These are phyloP conservation scores for Dipodomys ordii DNA, from an alignment of 2,113 vertebrate species.

Conservation along the genomic window DNA sequence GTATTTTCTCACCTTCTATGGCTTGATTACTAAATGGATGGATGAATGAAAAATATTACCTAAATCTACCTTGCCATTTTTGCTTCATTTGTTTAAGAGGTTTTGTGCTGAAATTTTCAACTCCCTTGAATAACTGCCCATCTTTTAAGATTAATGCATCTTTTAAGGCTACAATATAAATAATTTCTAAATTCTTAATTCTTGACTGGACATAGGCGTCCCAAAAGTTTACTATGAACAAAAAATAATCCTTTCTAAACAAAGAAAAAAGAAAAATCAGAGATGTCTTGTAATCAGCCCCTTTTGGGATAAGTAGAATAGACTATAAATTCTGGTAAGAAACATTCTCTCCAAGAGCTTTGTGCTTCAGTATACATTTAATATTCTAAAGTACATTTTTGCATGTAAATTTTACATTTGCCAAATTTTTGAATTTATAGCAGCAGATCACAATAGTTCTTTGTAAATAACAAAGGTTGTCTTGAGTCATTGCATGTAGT, in stretches of 20 bases:
- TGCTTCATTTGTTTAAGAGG: constrained; percentile 25
- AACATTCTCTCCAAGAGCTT: neutral
- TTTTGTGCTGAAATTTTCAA: neutral
- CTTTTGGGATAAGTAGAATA: neutral
- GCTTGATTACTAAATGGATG: neutral
- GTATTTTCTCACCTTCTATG: neutral
- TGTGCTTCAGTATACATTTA: neutral
- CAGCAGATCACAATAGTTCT: neutral
- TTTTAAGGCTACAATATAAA: constrained; percentile 10
- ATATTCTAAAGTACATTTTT: neutral
- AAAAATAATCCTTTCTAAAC: neutral
- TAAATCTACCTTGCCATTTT: neutral
- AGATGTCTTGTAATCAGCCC: neutral
- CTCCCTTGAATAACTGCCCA: neutral
- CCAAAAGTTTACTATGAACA: neutral
- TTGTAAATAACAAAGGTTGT: neutral
- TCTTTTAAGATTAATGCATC: neutral
- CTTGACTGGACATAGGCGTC: neutral
- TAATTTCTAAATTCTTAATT: neutral
- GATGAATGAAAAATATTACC: neutral
- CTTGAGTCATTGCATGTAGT: neutral
- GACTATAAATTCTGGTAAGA: neutral
- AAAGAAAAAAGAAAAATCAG: neutral
- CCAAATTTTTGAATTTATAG: neutral
- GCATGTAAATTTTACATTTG: neutral